Evolutionary conservation across 2,113 vertebrate species (phyloP), one percentile per base, ranked within the genome.

Genomic region (Lepus europaeus): DNA sequence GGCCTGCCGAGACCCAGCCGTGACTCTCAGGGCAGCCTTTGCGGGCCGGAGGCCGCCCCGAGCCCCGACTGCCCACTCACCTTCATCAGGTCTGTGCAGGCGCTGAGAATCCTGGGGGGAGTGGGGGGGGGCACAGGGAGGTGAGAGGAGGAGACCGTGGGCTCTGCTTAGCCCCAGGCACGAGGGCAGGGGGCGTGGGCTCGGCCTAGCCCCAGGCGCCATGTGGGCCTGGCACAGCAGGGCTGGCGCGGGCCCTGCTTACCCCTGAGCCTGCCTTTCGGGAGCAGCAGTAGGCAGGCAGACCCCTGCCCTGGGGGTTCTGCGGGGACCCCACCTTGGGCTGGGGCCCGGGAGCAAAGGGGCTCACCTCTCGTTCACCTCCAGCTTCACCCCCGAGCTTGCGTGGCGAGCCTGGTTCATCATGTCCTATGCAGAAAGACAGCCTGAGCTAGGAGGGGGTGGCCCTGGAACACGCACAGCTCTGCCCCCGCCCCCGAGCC

Each of bases 31-130:
- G 39, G 4, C 2, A 1, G 51, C 29, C 56, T 66, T 12, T n/a
- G 16, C 1, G 9, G 25, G 4, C 5, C 16, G n/a, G 61, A 51
- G 23, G n/a, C 87, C 1, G 0, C 31, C 66, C 83, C 0, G 12
- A 70, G 51, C 6, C 69, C 17, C 22, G 5, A 25, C n/a, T 5
- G 0, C 76, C 64, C 70, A 86, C 98, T 98, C 98, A 99, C 99
- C 99, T 99, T 99, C 99, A 99, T 99, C 14, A 99, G 98, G 87
- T 99, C 99, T 0, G 99, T 99, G 98, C 99, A 99, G 95, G 99
- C 99, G 96, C 98, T 98, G 59, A 99, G 98, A 97, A 99, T 99
- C 97, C 99, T 99, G 93, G 31, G 39, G 53, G 61, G 22, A 95
- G 96, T 56, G 27, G 94, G 29, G 94, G 29, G 74, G 1, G 2